phyloP scores from a whole-genome alignment of 2,888 invertebrate species.

The Venustoraphidia nigricollis region DNA sequence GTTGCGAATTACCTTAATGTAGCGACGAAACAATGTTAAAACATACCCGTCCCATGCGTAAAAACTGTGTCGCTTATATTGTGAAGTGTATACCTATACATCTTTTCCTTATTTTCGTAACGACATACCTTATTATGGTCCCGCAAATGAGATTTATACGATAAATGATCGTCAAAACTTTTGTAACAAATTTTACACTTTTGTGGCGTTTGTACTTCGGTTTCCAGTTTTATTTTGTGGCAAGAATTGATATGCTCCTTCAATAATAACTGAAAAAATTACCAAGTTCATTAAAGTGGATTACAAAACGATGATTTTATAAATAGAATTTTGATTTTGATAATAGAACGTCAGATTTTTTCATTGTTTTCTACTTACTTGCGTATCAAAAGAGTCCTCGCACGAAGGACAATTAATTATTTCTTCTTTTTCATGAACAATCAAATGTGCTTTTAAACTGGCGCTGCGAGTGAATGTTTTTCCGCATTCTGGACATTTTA shows the following conservation, averaged over 20 bases:
- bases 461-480: constrained; percentile 24
- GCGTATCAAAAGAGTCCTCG: constrained; percentile 22
- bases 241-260: no score
- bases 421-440: constrained; percentile 26
- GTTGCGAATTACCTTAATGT: no score
- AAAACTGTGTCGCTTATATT: constrained; percentile 5
- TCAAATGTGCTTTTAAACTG: constrained; percentile 25
- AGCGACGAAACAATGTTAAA: no score
- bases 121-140: constrained; percentile 37
- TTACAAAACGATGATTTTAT: no score
- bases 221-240: no score
- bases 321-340: no score
- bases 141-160: constrained; percentile 32
- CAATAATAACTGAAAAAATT: no score
- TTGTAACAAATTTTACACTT: constrained; percentile 41
- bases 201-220: background rate
- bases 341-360: background rate
- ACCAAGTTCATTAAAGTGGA: no score
- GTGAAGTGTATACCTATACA: background rate
- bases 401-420: constrained; percentile 23
- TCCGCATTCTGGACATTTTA: constrained; percentile 24
- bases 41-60: constrained; percentile 1
- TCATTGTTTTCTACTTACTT: constrained; percentile 15
- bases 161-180: constrained; percentile 28
- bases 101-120: background rate